Base-by-base conservation (phyloP, 2,797 vertebrate genomes). In the Rousettus madagascariensis region DNA sequence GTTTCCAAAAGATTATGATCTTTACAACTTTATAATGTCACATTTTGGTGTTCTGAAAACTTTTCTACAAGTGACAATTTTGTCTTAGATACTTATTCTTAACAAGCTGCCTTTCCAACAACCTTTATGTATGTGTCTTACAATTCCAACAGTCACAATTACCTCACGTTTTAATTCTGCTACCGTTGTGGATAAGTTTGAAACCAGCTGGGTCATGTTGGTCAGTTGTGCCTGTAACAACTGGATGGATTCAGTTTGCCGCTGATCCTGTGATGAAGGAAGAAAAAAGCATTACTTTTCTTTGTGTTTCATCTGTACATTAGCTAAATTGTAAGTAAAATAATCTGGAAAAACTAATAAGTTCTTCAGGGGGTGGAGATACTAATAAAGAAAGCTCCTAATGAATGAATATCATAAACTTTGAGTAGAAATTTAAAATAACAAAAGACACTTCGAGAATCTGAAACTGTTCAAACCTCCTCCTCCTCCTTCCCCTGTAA, bases 221-320 rank as follows among this genome's bases (percentile, higher is more conserved):
- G 98, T 99, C 97, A 99, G 98, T 89, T 99, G 99, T 90, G 98
- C 99, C 97, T 99, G 99, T 22, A 99, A 98, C 85, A 99, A 92
- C 95, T 99, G 99, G 97, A 99, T 99, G 51, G 99, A 99, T 96
- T 99, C 99, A 0, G 99, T 99, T 96, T 99, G 99, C 90, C 99
- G 99, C 98, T 99, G 99, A 96, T 99, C 99, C 99, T 99, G 97
- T 38, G 28, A 84, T 2, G 86, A 94, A 97, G 95, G 43, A 97
- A 97, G 95, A 46, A 97, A 38, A n/a, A 80, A 95, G 4, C 63
- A 71, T 8, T 51, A 90, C 43, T 55, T 87, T 75, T 49, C 0
- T 84, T 55, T 61, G 1, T 79, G n/a, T 87, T 95, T 43, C 96
- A 80, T 68, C 41, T 66, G 57, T 90, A 92, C 22, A 61, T 63